These are phyloP conservation scores for Papilio glaucus DNA, from an alignment of 1,140 invertebrate species.

Conservation along the genomic window DNA sequence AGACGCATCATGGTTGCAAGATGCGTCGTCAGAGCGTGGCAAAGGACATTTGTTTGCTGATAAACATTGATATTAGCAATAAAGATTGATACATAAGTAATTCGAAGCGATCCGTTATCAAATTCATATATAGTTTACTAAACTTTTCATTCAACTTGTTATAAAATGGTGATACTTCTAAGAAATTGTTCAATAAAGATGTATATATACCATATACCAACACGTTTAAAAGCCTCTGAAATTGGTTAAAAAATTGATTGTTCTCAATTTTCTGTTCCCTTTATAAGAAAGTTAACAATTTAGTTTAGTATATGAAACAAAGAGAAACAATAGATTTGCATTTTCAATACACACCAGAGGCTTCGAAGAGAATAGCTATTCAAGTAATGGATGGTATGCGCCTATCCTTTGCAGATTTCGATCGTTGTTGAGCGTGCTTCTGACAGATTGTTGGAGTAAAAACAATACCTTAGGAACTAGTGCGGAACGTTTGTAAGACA, in stretches of 20 bases:
- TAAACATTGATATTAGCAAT: no score
- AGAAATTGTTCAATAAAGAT: no score
- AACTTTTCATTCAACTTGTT: no score
- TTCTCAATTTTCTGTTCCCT: not conserved
- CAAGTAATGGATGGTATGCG: conserved; percentile 18
- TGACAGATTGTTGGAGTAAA: conserved; percentile 14
- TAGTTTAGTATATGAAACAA: conserved; percentile 9
- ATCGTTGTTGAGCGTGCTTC: not conserved
- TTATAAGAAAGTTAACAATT: not conserved
- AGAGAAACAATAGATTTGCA: conserved; percentile 8
- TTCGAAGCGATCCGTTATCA: no score
- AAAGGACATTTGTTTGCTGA: no score
- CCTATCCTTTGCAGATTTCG: conserved; percentile 19
- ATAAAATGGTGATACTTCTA: no score
- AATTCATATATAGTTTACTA: no score
- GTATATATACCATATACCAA: no score
- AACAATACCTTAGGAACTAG: conserved; percentile 21
- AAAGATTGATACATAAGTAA: no score
- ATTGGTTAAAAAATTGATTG: not conserved
- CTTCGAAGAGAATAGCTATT: conserved; percentile 6
- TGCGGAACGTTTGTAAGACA: conserved; percentile 11
- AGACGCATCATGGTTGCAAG: no score
- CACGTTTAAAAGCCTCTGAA: no score
- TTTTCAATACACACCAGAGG: not conserved
- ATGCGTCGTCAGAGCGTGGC: no score